Conservation (phyloP, 2,888 invertebrate genomes). For the Trachelus stipa region DNA sequence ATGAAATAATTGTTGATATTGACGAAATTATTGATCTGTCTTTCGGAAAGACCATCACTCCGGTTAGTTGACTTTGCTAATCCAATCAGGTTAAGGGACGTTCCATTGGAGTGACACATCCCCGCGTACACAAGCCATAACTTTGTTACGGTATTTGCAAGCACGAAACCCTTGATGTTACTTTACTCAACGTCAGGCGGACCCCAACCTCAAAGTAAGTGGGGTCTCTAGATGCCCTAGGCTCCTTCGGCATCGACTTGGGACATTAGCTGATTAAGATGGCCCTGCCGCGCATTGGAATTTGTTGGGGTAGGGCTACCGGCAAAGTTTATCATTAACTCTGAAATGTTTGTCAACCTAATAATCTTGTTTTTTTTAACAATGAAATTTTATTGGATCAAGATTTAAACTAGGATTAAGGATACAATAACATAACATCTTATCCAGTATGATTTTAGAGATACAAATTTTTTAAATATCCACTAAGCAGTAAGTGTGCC, state of each 20-base stretch:
- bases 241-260: conserved; percentile 23
- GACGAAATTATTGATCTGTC: background rate
- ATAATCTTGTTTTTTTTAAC: background rate
- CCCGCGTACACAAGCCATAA: conserved; percentile 47
- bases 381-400: background rate
- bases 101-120: conserved; percentile 46
- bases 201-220: conserved; percentile 41
- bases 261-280: conserved; percentile 39
- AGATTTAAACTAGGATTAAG: background rate
- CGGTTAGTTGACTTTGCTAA: conserved; percentile 49
- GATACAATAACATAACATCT: no score
- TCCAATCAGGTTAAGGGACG: conserved; percentile 43
- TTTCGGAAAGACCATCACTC: conserved; percentile 6
- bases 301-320: background rate
- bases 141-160: conserved; percentile 56
- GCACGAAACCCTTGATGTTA: conserved; percentile 50
- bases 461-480: no score
- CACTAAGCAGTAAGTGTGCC: background rate
- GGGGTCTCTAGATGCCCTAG: conserved; percentile 34
- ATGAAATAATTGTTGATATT: background rate
- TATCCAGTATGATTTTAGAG: background rate
- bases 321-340: background rate
- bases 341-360: background rate
- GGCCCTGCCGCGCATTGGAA: conserved; percentile 8
- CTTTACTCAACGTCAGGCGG: conserved; percentile 41